These are phyloP conservation scores for Diploscapter pachys DNA, from an alignment of 1,140 invertebrate genomes.

Conservation along the genomic window DNA sequence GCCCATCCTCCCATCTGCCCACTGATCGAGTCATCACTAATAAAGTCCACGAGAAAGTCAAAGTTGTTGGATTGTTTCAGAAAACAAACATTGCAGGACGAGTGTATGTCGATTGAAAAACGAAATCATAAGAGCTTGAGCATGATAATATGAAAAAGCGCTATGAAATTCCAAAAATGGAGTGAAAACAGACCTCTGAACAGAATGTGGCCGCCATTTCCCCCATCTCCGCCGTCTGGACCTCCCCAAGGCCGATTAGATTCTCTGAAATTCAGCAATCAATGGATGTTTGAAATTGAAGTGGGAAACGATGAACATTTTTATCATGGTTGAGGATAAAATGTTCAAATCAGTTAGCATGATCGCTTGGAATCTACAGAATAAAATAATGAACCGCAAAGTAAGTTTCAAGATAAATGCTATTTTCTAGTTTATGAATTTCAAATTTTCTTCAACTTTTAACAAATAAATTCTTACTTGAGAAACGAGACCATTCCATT, in stretches of 20 bases:
- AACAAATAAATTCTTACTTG: constrained; percentile 48
- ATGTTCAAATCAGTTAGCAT: neutral
- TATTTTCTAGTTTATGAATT: neutral
- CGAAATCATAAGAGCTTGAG: no score
- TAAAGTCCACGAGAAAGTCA: no score
- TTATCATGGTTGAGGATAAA: neutral
- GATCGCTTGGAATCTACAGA: neutral
- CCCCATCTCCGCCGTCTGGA: constrained; percentile 93
- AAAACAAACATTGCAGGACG: no score
- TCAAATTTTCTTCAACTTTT: neutral
- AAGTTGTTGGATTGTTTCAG: no score
- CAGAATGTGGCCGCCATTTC: constrained; percentile 92
- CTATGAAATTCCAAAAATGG: neutral
- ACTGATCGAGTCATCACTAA: no score
- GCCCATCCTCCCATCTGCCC: no score
- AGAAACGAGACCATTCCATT: constrained; percentile 85
- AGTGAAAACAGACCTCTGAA: constrained; percentile 67
- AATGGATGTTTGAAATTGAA: neutral
- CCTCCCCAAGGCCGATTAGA: constrained; percentile 81
- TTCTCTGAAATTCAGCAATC: constrained; percentile 48
- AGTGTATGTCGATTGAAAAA: no score
- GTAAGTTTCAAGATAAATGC: neutral
- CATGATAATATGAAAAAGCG: neutral
- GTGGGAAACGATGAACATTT: neutral
- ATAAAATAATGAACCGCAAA: neutral